These are phyloP conservation scores for Chaetodon trifasciatus DNA, from an alignment of 2,797 vertebrate species.

Conservation along the genomic window DNA sequence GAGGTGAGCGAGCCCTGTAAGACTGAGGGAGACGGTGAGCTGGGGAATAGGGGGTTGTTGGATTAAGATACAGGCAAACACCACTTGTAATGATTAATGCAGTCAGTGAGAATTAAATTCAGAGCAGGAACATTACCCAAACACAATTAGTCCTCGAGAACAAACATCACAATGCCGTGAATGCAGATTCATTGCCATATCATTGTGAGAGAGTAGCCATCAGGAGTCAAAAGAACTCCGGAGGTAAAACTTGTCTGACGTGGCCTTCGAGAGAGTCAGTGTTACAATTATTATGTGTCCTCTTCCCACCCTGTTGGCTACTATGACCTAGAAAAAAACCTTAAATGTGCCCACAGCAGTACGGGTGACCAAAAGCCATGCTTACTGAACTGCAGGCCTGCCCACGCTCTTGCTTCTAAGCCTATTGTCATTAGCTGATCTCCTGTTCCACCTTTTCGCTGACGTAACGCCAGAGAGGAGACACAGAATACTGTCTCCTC, in stretches of 20 bases:
- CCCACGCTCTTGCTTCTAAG: slow-evolving; percentile 44
- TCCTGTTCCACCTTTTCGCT: slow-evolving; percentile 67
- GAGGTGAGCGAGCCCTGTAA: slow-evolving; percentile 31
- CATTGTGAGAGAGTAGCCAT: slow-evolving; percentile 57
- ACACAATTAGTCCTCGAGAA: slow-evolving; percentile 86
- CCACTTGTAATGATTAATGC: slow-evolving; percentile 86
- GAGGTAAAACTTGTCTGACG: slow-evolving; percentile 35
- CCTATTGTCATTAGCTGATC: slow-evolving; percentile 61
- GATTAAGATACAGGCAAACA: slow-evolving; percentile 81
- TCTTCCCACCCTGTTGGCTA: slow-evolving; percentile 4
- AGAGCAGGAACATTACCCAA: slow-evolving; percentile 85
- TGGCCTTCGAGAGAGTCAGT: slow-evolving; percentile 5
- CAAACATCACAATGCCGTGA: slow-evolving; percentile 79
- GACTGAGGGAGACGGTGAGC: slow-evolving; percentile 33
- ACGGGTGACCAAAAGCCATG: slow-evolving; percentile 32
- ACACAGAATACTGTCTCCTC: slow-evolving; percentile 76
- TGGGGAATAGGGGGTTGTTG: slow-evolving; percentile 41
- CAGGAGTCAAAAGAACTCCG: slow-evolving; percentile 49
- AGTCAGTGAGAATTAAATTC: slow-evolving; percentile 84
- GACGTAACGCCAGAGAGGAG: slow-evolving; percentile 59
- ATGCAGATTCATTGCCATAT: slow-evolving; percentile 66
- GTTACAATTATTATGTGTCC: slow-evolving; percentile 31
- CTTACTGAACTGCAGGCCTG: slow-evolving; percentile 44
- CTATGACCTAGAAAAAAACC: slow-evolving; percentile 35
- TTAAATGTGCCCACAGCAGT: slow-evolving; percentile 31